Percentiles rank a stretch among this genome's conserved stretches.
phyloP scores from a whole-genome alignment of 2,888 invertebrate genomes.

The Epinotia bilunana region DNA sequence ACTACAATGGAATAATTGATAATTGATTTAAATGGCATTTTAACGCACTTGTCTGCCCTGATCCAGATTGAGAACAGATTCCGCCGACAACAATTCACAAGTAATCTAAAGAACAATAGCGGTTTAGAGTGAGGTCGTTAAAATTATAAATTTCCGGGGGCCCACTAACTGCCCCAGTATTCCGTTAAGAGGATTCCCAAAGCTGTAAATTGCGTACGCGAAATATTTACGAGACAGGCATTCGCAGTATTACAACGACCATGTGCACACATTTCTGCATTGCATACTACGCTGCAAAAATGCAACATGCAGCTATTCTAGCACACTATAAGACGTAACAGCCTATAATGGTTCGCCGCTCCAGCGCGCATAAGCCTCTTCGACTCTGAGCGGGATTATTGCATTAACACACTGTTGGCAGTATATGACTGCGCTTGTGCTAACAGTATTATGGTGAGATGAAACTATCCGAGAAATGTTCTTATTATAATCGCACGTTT shows the following conservation, averaged over 20 bases:
- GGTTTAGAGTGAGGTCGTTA: constrained; percentile 65
- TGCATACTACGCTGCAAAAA: constrained; percentile 72
- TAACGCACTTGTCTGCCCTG: constrained; percentile 6
- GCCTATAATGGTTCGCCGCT: constrained; percentile 16
- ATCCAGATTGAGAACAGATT: constrained; percentile 21
- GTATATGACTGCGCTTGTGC: constrained; percentile 40
- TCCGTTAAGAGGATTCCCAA: constrained; percentile 82
- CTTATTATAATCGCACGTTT: constrained; percentile 24
- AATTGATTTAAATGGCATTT: constrained; percentile 12
- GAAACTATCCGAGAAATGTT: constrained; percentile 33
- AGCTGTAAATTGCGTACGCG: constrained; percentile 80
- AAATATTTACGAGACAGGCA: constrained; percentile 83
- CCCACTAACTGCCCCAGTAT: constrained; percentile 79
- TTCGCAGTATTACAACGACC: constrained; percentile 77
- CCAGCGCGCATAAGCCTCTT: constrained; percentile 6
- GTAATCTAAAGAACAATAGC: constrained; percentile 64
- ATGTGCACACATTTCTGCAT: constrained; percentile 70
- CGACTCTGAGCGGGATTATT: constrained; percentile 6
- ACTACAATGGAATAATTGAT: neutral
- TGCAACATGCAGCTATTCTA: constrained; percentile 60
- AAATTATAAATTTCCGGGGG: constrained; percentile 75
- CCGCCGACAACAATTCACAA: constrained; percentile 51
- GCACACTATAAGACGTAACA: constrained; percentile 30
- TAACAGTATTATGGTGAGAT: constrained; percentile 39
- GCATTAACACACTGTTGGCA: constrained; percentile 40